phyloP scores from a whole-genome alignment of 2,113 vertebrate species.

The Sus scrofa region T2T-Sscrofa CM000818.6:90208501-90209000 shows the following conservation, averaged over 20 bases:
- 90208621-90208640: neutral
- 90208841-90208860: rapidly evolving
- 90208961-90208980: neutral
- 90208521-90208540: neutral
- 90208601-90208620: neutral
- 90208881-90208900: neutral
- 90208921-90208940: neutral
- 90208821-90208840: neutral
- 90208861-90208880: neutral
- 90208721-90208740: neutral
- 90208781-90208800: neutral
- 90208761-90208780: neutral
- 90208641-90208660: neutral
- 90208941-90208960: neutral
- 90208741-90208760: neutral
- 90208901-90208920: neutral
- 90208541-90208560: neutral
- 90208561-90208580: neutral
- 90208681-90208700: neutral
- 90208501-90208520: neutral
- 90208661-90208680: neutral
- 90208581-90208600: neutral
- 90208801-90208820: too few relatives aligned
- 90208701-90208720: neutral
- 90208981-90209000: neutral